These are phyloP conservation scores for Invenusta paracnida DNA, from an alignment of 2,888 invertebrate species.

Conservation along the genomic window DNA sequence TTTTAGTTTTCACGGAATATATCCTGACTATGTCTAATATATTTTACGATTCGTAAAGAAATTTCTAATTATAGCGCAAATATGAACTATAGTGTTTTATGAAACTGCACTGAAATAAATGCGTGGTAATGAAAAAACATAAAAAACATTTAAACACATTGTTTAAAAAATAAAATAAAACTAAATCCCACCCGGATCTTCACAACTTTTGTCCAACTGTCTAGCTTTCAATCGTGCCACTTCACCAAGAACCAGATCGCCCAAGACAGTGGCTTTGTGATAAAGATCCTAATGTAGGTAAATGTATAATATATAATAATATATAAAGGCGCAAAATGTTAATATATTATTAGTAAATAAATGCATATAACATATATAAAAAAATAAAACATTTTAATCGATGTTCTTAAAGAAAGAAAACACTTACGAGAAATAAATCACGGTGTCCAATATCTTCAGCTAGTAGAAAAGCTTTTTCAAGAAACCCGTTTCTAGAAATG, in stretches of 20 bases:
- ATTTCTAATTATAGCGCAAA: no score
- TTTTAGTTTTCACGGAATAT: no score
- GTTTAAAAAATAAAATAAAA: no score
- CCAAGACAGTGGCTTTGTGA: not conserved
- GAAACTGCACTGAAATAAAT: no score
- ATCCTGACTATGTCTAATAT: no score
- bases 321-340: no score
- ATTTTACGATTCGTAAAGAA: no score
- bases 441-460: not conserved
- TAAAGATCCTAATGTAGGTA: not conserved
- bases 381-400: not conserved
- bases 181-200: not conserved
- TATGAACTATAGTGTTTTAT: no score
- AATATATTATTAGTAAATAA: not conserved
- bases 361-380: not conserved
- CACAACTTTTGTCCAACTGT: not conserved
- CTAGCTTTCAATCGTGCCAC: not conserved
- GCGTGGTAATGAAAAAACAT: no score
- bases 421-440: conserved; percentile 11
- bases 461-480: conserved; percentile 13
- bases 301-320: no score
- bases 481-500: not conserved
- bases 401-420: not conserved
- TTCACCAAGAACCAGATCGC: not conserved
- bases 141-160: no score